Conservation (phyloP, 2,797 vertebrate species). For the Tarsius wallacei region DNA sequence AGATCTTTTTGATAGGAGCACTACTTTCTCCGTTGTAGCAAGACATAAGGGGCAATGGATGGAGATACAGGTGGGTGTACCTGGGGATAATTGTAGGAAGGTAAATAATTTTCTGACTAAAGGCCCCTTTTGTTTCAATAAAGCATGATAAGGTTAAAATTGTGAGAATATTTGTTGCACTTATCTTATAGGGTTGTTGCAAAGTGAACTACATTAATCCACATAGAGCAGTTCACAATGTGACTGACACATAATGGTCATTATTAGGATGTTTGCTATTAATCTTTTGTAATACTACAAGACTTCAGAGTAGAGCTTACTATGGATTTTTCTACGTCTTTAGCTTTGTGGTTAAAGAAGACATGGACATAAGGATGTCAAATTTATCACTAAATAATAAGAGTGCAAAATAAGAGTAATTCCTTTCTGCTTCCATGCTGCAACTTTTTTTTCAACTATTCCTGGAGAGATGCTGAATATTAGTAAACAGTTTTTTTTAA, state of each 20-base stretch:
- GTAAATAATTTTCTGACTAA: slow-evolving; percentile 13
- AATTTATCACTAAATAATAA: neutral
- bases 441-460: neutral
- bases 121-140: neutral
- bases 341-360: neutral
- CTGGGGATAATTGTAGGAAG: neutral
- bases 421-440: neutral
- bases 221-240: neutral
- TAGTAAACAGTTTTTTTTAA: neutral
- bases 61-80: neutral
- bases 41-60: neutral
- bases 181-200: neutral
- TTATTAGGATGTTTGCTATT: neutral
- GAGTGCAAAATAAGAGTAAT: neutral
- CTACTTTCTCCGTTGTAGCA: neutral
- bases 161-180: neutral
- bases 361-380: neutral
- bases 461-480: neutral
- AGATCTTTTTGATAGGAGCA: neutral
- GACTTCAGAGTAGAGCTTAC: neutral
- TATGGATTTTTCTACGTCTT: neutral
- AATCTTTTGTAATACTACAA: neutral
- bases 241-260: neutral
- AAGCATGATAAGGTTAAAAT: neutral
- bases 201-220: neutral